Evolutionary conservation across 2,113 vertebrate genomes (phyloP).

Genomic region (Choloepus hoffmanni): DNA sequence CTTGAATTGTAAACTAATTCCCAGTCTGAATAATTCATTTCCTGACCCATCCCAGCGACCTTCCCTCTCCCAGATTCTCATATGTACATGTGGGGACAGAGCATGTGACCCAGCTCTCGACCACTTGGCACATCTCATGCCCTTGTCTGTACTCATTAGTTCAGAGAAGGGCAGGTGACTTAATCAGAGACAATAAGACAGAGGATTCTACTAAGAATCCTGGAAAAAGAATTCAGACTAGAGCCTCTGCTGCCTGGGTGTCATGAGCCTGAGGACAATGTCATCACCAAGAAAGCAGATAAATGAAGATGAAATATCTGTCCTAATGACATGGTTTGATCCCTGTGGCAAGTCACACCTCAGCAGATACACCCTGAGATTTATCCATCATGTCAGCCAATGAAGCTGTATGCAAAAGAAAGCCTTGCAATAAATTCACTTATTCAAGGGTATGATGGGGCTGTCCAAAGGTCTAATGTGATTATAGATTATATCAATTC

Average conservation of each 20-base stretch:
- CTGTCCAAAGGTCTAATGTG: neutral
- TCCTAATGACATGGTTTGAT: neutral
- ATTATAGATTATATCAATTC: neutral
- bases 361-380: neutral
- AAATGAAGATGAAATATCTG: neutral
- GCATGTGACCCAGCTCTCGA: neutral
- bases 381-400: neutral
- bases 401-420: neutral
- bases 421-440: neutral
- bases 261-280: neutral
- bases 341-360: neutral
- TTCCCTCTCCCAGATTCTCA: neutral
- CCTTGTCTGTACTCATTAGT: neutral
- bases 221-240: neutral
- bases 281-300: neutral
- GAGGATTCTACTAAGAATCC: neutral
- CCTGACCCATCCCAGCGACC: neutral
- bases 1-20: neutral
- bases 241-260: neutral
- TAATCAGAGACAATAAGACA: neutral
- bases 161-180: neutral
- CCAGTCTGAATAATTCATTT: neutral
- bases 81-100: neutral
- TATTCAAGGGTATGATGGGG: neutral
- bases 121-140: neutral